Evolutionary conservation across 2,888 invertebrate species (phyloP).

Genomic region (Catotricha subobsoleta): DNA sequence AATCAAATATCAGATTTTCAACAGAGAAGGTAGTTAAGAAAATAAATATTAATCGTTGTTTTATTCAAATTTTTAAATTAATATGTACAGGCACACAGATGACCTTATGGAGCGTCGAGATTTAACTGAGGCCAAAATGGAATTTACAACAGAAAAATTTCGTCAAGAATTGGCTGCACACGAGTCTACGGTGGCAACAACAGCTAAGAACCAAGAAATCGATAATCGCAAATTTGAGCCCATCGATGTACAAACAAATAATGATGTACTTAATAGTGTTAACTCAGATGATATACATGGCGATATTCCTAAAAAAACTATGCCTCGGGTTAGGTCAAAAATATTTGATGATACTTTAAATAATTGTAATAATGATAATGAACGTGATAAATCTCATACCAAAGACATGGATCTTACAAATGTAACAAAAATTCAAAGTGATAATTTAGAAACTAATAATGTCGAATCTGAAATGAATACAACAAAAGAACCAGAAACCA

Average conservation of each 20-base stretch:
- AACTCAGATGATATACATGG: not conserved
- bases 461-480: conserved; percentile 2
- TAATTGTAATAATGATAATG: too few relatives aligned
- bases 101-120: conserved; percentile 26
- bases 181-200: too few relatives aligned
- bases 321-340: too few relatives aligned
- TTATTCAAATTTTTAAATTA: not conserved
- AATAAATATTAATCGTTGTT: not conserved
- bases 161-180: conserved; percentile 31
- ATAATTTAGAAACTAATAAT: conserved; percentile 1
- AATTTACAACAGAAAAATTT: conserved; percentile 28
- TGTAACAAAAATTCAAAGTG: not conserved
- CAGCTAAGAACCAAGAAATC: not conserved
- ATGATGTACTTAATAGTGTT: not conserved
- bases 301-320: not conserved
- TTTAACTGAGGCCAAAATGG: conserved; percentile 21
- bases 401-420: not conserved
- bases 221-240: not conserved
- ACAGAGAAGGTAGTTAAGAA: conserved; percentile 23
- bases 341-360: too few relatives aligned
- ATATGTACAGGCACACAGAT: conserved; percentile 36
- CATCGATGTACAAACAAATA: too few relatives aligned
- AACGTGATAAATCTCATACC: conserved; percentile 1
- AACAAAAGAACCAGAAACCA: conserved; percentile 7
- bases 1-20: conserved; percentile 47